Conservation (phyloP, 2,797 vertebrate genomes). For the Phalanger gymnotis region DNA sequence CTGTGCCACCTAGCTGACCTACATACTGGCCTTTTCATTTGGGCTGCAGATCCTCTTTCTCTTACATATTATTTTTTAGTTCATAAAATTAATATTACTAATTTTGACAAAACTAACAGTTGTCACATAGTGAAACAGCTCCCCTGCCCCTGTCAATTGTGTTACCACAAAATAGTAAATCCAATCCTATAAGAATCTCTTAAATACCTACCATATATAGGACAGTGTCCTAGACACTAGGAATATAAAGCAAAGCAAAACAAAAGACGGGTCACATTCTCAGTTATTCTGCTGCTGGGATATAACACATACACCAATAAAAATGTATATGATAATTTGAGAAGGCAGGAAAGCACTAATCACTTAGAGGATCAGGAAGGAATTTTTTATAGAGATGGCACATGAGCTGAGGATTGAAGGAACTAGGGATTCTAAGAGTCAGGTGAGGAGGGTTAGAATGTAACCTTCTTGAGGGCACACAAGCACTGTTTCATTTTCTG, state of each 20-base stretch:
- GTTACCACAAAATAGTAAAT: neutral
- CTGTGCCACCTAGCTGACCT: too few species aligned
- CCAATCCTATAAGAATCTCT: neutral
- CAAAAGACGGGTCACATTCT: neutral
- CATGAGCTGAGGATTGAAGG: neutral
- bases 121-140: neutral
- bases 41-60: neutral
- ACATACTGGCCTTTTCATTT: too few species aligned
- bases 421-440: neutral
- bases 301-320: neutral
- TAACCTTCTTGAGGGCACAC: neutral
- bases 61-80: neutral
- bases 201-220: neutral
- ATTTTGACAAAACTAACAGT: neutral
- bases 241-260: neutral
- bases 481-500: neutral
- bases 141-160: neutral
- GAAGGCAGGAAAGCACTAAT: neutral
- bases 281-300: neutral
- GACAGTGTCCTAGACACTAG: neutral
- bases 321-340: neutral
- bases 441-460: neutral
- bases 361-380: neutral
- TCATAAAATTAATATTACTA: neutral
- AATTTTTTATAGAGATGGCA: neutral